A percentile compares a stretch with the other conserved stretches of the same genome.
These are phyloP conservation scores for Platichthys flesus DNA, from an alignment of 2,113 vertebrate species.

Conservation along the genomic window DNA sequence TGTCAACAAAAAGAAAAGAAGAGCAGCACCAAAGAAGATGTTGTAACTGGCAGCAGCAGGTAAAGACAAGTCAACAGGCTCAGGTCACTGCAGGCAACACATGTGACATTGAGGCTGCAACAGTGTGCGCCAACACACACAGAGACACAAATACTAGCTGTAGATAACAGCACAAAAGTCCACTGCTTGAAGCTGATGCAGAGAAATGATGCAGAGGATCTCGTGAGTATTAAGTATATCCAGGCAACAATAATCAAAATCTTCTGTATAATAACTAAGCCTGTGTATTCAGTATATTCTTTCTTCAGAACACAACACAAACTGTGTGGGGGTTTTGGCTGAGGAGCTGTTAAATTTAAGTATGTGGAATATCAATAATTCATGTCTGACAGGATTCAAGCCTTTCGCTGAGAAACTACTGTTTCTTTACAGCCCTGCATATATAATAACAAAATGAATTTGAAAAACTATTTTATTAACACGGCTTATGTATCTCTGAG, in stretches of 20 bases:
- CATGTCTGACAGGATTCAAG: neutral
- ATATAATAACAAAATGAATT: neutral
- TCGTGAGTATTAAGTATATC: neutral
- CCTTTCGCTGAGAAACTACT: conserved; percentile 2
- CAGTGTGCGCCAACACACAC: neutral
- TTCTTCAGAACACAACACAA: neutral
- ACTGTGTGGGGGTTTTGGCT: conserved; percentile 24
- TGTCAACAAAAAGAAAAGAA: conserved; percentile 22
- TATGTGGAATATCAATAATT: conserved; percentile 20
- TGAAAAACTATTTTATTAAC: no score
- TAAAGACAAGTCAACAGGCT: conserved; percentile 20
- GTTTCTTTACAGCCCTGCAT: conserved; percentile 19
- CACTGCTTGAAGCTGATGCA: conserved; percentile 6
- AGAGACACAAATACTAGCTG: neutral
- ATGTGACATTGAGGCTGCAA: neutral
- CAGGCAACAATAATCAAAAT: neutral
- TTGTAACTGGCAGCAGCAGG: neutral
- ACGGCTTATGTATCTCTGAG: no score
- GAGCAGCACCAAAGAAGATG: neutral
- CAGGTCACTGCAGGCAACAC: conserved; percentile 33
- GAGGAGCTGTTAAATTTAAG: conserved; percentile 1
- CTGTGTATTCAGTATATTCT: neutral
- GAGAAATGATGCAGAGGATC: neutral
- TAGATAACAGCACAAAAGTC: neutral
- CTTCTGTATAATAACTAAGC: no score